Percentiles rank a stretch among this genome's conserved stretches.
These are phyloP conservation scores for Ptilorrhoa leucosticta DNA, from an alignment of 2,113 vertebrate species.

Conservation along the genomic window DNA sequence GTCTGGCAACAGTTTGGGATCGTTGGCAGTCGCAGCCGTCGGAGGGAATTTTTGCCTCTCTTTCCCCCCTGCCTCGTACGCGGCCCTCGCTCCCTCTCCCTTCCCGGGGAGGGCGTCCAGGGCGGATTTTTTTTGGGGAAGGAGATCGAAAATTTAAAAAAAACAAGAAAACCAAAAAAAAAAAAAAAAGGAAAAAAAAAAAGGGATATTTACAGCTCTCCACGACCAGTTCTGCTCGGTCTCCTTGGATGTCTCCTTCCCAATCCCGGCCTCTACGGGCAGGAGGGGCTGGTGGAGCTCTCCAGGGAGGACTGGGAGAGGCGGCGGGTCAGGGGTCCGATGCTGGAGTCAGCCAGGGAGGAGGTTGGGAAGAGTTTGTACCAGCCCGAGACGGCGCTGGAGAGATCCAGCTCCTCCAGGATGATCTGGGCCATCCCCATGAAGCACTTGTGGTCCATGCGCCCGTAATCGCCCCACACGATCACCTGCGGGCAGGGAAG, in stretches of 20 bases:
- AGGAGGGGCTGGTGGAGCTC: constrained; percentile 94
- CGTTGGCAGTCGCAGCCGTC: neutral
- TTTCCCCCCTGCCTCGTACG: neutral
- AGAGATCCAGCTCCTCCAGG: constrained; percentile 95
- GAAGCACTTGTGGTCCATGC: constrained; percentile 99
- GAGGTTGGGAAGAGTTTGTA: constrained; percentile 99
- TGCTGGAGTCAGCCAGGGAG: constrained; percentile 92
- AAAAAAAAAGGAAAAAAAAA: neutral
- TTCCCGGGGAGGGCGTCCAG: neutral
- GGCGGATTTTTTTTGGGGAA: neutral
- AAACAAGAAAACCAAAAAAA: neutral
- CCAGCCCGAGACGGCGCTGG: constrained; percentile 86
- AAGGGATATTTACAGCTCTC: constrained; percentile 68
- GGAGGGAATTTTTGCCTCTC: neutral
- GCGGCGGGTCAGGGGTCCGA: constrained; percentile 89
- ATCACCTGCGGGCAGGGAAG: constrained; percentile 79
- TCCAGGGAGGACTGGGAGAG: constrained; percentile 98
- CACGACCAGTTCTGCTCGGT: neutral
- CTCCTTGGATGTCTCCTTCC: neutral
- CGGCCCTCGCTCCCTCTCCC: neutral
- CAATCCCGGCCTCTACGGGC: constrained; percentile 73
- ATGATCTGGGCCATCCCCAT: constrained; percentile 99
- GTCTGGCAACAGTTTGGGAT: neutral
- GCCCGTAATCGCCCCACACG: constrained; percentile 97
- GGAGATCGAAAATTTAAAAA: neutral